Evolutionary conservation across 2,113 vertebrate genomes (phyloP).

Genomic region (Nyctereutes procyonoides): DNA sequence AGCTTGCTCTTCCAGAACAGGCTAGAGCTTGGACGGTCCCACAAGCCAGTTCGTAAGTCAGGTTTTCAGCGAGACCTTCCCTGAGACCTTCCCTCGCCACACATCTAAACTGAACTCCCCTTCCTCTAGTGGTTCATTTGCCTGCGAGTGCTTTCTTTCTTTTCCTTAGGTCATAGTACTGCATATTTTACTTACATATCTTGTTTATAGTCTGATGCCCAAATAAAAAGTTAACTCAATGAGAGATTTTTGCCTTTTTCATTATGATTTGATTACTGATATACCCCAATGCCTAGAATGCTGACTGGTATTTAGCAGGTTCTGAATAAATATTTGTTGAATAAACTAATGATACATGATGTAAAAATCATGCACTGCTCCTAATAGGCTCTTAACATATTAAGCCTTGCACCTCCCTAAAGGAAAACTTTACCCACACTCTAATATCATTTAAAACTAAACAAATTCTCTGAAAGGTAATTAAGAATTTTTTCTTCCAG

Average conservation of each 20-base stretch:
- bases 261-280: background rate
- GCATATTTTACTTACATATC: background rate
- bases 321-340: background rate
- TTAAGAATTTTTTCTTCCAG: constrained; percentile 17
- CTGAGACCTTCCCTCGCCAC: background rate
- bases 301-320: background rate
- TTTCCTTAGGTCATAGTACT: background rate
- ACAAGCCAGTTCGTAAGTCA: background rate
- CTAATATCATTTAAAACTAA: constrained; percentile 59
- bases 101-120: background rate
- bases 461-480: background rate
- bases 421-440: background rate
- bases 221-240: background rate
- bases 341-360: constrained; percentile 20
- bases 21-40: background rate
- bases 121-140: background rate
- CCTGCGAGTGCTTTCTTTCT: background rate
- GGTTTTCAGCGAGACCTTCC: background rate
- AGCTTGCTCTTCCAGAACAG: background rate
- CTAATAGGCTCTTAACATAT: background rate
- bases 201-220: background rate
- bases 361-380: background rate
- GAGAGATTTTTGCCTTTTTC: background rate
- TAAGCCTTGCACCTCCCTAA: background rate
- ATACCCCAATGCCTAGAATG: background rate